phyloP scores from a whole-genome alignment of 2,888 invertebrate genomes.

The Mesoligia furuncula region DNA sequence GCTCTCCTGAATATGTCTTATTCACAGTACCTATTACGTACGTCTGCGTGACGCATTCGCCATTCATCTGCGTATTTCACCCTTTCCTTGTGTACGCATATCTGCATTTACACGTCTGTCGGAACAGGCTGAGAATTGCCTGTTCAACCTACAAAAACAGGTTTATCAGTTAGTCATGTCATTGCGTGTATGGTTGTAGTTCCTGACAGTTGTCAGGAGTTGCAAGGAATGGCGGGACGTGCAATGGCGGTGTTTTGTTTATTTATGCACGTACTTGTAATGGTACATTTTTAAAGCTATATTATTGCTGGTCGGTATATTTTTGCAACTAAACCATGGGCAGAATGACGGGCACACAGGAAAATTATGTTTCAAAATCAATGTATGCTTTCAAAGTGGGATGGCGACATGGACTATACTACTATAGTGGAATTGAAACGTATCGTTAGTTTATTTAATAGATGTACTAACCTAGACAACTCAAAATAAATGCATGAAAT shows the following conservation, averaged over 20 bases:
- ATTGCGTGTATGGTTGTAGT: conserved; percentile 2
- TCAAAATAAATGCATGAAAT: neutral
- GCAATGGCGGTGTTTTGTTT: neutral
- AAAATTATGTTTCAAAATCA: no score
- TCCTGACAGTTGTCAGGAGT: neutral
- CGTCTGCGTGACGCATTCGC: conserved; percentile 9
- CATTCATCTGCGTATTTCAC: neutral
- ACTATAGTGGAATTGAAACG: no score
- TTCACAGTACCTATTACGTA: neutral
- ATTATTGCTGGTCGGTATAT: no score
- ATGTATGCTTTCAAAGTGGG: neutral
- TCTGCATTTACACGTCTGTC: conserved; percentile 26
- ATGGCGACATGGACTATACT: neutral
- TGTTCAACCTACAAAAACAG: conserved; percentile 36
- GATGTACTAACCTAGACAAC: no score
- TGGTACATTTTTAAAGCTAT: neutral
- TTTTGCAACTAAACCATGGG: neutral
- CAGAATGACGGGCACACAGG: no score
- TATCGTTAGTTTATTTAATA: neutral
- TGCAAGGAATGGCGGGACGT: conserved; percentile 8
- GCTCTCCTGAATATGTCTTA: neutral
- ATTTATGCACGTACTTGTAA: neutral
- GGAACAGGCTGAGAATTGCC: conserved; percentile 8
- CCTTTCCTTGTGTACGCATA: neutral
- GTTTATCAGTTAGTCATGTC: conserved; percentile 15